phyloP scores from a whole-genome alignment of 2,797 vertebrate genomes.

The Halcyon smyrnensis region DNA sequence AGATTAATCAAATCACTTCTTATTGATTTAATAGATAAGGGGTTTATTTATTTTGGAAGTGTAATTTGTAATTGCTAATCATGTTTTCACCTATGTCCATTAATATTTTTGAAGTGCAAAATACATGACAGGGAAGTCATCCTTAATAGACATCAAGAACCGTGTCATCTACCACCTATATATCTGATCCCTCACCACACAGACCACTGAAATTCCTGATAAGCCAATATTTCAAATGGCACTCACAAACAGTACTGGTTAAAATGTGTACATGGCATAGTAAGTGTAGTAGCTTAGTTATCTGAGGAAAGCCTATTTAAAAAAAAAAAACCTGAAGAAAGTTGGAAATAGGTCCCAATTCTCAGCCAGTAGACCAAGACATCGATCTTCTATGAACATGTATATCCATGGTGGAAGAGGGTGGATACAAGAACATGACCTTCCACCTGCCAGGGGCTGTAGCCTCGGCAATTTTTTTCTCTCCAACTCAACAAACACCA shows the following conservation, averaged over 20 bases:
- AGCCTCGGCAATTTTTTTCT: neutral
- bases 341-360: neutral
- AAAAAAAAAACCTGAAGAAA: neutral
- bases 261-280: neutral
- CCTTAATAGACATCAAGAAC: neutral
- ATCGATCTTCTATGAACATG: accelerated
- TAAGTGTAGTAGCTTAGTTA: neutral
- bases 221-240: neutral
- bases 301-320: neutral
- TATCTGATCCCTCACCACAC: neutral
- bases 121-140: neutral
- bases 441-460: neutral
- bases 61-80: neutral
- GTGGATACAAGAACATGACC: neutral
- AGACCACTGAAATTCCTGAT: neutral
- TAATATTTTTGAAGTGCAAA: neutral
- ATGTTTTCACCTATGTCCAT: neutral
- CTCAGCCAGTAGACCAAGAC: neutral
- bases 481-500: neutral
- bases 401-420: neutral
- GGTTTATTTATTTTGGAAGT: neutral
- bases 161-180: neutral
- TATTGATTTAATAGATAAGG: neutral
- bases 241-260: neutral
- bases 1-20: neutral